Evolutionary conservation across 2,113 vertebrate genomes (phyloP).

Genomic region (Nyctereutes procyonoides): DNA sequence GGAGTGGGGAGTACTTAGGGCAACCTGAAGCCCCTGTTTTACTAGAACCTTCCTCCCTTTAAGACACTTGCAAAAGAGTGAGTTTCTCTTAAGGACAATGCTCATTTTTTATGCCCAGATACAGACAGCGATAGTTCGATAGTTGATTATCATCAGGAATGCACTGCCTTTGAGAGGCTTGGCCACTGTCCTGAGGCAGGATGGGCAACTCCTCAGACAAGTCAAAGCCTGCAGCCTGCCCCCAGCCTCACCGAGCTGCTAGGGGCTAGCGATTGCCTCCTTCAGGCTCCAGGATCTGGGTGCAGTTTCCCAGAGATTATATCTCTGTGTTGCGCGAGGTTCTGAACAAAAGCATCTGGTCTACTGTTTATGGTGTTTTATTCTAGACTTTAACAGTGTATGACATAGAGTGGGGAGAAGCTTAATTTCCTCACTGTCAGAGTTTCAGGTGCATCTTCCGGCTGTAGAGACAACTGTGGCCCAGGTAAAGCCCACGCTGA

Average conservation of each 20-base stretch:
- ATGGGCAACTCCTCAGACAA: neutral
- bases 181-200: neutral
- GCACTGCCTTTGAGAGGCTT: too few species aligned
- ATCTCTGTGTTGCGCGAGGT: neutral
- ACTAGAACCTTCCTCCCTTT: neutral
- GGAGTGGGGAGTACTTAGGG: too few species aligned
- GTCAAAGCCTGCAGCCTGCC: neutral
- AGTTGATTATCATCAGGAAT: neutral
- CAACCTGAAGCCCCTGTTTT: neutral
- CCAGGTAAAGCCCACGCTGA: neutral
- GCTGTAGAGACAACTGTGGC: neutral
- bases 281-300: neutral
- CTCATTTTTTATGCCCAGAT: too few species aligned
- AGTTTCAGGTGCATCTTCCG: neutral
- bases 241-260: neutral
- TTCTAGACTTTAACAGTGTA: neutral
- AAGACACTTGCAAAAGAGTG: neutral
- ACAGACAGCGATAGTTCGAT: accelerated
- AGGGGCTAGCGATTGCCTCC: neutral
- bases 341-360: neutral
- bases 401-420: too few species aligned
- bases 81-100: neutral
- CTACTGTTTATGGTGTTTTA: neutral
- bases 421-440: neutral
- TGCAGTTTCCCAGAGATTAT: neutral